phyloP scores from a whole-genome alignment of 2,113 vertebrate genomes.

The Plecturocebus donacophilus region DNA sequence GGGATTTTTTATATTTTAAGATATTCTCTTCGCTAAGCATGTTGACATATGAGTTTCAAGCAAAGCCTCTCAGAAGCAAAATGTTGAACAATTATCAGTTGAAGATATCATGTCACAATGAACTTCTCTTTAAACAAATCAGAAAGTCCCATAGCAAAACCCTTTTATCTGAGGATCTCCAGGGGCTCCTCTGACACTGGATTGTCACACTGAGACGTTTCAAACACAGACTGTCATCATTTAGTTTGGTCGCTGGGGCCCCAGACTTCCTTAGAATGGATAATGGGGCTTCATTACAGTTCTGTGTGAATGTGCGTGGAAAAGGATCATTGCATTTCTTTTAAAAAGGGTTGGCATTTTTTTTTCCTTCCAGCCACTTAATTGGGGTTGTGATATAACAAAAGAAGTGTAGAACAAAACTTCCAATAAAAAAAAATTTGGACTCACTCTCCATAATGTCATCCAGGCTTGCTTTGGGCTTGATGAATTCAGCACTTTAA shows the following conservation, averaged over 20 bases:
- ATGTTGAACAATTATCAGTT: slow-evolving; percentile 63
- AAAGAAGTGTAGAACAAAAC: slow-evolving; percentile 21
- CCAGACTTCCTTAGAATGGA: background rate
- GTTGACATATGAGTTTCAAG: background rate
- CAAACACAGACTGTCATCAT: background rate
- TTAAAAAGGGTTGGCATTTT: slow-evolving; percentile 36
- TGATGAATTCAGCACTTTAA: slow-evolving; percentile 72
- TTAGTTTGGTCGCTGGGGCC: slow-evolving; percentile 38
- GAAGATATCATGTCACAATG: slow-evolving; percentile 26
- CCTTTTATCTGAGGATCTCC: slow-evolving; percentile 35
- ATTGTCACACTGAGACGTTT: slow-evolving; percentile 30
- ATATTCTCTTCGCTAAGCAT: slow-evolving; percentile 33
- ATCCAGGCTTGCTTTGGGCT: slow-evolving; percentile 59
- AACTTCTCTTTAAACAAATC: slow-evolving; percentile 63
- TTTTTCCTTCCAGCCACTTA: background rate
- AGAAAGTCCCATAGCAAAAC: slow-evolving; percentile 30
- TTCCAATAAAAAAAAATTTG: slow-evolving; percentile 47
- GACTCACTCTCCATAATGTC: slow-evolving; percentile 47
- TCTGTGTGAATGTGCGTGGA: slow-evolving; percentile 20
- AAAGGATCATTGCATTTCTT: slow-evolving; percentile 52
- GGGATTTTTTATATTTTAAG: slow-evolving; percentile 27
- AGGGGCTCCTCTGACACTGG: background rate
- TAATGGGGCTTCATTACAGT: slow-evolving; percentile 29
- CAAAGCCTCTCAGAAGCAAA: slow-evolving; percentile 16
- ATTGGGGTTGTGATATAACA: slow-evolving; percentile 52